Evolutionary conservation across 2,888 invertebrate species (phyloP).

Genomic region (Platycnemis pennipes): DNA sequence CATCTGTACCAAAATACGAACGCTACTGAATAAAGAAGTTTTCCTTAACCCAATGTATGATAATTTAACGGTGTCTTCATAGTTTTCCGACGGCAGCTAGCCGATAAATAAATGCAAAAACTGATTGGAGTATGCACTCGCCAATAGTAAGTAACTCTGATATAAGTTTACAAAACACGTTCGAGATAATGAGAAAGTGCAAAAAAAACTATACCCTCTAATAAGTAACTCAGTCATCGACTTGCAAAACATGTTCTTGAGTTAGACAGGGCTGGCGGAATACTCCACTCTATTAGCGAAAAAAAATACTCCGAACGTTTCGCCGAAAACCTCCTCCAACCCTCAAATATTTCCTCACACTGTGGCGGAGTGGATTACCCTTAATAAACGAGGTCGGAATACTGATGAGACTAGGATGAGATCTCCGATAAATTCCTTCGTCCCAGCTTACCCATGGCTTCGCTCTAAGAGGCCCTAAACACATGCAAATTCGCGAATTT

Average conservation of each 20-base stretch:
- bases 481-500: slow-evolving; percentile 36
- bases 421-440: slow-evolving; percentile 6
- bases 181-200: neutral
- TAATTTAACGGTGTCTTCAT: neutral
- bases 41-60: neutral
- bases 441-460: neutral
- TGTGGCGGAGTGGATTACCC: neutral
- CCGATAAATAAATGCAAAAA: neutral
- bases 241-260: neutral
- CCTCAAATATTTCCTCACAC: neutral
- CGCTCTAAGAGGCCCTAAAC: neutral
- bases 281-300: neutral
- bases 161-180: no score
- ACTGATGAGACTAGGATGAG: slow-evolving; percentile 36
- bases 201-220: neutral
- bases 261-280: neutral
- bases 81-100: neutral
- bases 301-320: neutral
- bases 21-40: neutral
- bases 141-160: no score
- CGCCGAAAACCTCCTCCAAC: neutral
- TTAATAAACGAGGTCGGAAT: slow-evolving; percentile 22
- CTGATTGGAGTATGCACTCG: neutral
- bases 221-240: neutral
- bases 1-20: neutral